These are phyloP conservation scores for Leucoraja erinaceus DNA, from an alignment of 2,113 vertebrate species.

Conservation along the genomic window DNA sequence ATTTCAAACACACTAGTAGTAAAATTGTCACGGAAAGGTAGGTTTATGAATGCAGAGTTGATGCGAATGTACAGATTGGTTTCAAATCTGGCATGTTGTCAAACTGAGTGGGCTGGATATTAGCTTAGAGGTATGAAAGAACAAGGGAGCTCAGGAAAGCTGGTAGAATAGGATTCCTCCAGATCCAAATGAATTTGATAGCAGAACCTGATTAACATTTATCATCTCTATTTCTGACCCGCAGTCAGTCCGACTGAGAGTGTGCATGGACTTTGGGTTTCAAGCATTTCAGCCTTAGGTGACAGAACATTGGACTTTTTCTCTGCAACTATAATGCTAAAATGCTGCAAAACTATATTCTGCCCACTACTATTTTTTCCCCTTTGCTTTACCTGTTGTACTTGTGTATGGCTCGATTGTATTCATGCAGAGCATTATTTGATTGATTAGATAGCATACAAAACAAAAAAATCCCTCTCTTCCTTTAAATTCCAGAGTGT, in stretches of 20 bases:
- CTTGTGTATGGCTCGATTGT: too few relatives aligned
- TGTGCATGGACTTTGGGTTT: not conserved
- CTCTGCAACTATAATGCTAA: too few relatives aligned
- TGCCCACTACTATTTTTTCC: too few relatives aligned
- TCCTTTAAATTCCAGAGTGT: too few relatives aligned
- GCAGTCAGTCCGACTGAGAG: not conserved
- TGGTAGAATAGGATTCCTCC: not conserved
- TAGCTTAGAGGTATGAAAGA: not conserved
- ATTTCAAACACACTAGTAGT: not conserved
- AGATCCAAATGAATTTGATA: not conserved
- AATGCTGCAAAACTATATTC: too few relatives aligned
- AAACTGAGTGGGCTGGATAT: not conserved
- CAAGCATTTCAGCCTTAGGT: not conserved
- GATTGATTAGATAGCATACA: too few relatives aligned
- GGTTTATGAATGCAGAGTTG: not conserved
- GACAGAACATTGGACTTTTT: too few relatives aligned
- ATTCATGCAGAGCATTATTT: too few relatives aligned
- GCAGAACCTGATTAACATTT: not conserved
- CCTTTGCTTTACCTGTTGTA: too few relatives aligned
- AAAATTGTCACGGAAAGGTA: not conserved
- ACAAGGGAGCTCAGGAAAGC: not conserved
- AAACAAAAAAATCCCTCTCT: too few relatives aligned
- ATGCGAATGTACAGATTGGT: not conserved
- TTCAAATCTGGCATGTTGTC: not conserved
- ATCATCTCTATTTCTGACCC: not conserved